Conservation (phyloP, 2,888 invertebrate genomes). For the Microplitis deprimator region DNA sequence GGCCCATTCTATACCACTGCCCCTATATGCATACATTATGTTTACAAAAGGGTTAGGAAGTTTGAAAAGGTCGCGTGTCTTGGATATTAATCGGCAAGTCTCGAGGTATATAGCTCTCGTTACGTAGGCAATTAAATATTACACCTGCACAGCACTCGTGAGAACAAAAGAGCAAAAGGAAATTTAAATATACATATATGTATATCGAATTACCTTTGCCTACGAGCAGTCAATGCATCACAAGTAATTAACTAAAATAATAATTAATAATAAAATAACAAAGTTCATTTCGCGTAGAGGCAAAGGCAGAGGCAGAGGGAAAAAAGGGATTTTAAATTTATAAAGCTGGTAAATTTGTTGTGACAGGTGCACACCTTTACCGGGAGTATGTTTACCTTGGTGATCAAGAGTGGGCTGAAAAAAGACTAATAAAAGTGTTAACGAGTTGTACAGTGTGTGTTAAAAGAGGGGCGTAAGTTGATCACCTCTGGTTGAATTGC, state of each 20-base stretch:
- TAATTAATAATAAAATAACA: no score
- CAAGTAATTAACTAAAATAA: no score
- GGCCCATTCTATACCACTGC: background rate
- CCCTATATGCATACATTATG: background rate
- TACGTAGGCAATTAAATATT: slow-evolving; percentile 6
- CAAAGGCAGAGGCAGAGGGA: no score
- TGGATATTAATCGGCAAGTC: slow-evolving; percentile 31
- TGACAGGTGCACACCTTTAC: no score
- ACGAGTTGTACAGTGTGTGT: slow-evolving; percentile 19
- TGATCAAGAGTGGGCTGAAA: background rate
- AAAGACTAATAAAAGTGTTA: slow-evolving; percentile 34
- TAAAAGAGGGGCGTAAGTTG: slow-evolving; percentile 36
- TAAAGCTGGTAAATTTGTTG: no score
- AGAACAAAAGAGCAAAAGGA: slow-evolving; percentile 7
- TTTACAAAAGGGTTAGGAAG: slow-evolving; percentile 15
- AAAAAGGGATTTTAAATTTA: no score
- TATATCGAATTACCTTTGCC: background rate
- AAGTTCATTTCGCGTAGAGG: no score
- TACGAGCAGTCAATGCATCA: background rate
- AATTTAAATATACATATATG: background rate
- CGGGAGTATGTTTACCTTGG: no score
- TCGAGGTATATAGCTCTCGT: slow-evolving; percentile 21
- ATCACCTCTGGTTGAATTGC: slow-evolving; percentile 39
- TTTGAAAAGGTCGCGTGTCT: slow-evolving; percentile 26
- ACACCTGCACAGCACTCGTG: background rate